phyloP scores from a whole-genome alignment of 2,888 invertebrate species.

The Orchesella flavescens region DNA sequence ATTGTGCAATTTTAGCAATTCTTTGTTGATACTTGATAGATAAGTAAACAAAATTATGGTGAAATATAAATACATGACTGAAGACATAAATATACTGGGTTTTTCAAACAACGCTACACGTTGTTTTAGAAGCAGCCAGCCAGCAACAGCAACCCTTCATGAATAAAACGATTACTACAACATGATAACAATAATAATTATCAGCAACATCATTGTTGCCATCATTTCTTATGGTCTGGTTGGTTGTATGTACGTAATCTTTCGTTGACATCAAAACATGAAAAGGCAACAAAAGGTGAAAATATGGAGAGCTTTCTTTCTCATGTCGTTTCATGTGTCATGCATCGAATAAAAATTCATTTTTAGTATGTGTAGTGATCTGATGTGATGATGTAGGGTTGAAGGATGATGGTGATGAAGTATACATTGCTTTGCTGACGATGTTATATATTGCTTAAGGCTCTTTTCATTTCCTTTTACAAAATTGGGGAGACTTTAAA shows the following conservation, averaged over 20 bases:
- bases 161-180: not conserved
- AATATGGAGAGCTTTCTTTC: constrained; percentile 22
- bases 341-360: not conserved
- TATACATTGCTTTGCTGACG: not conserved
- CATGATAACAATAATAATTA: not conserved
- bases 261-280: constrained; percentile 8
- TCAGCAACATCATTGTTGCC: not conserved
- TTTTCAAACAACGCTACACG: too few species aligned
- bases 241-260: not conserved
- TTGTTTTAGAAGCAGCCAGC: too few species aligned
- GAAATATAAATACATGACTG: too few species aligned
- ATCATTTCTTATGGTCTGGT: too few species aligned
- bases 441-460: not conserved
- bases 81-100: too few species aligned
- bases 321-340: constrained; percentile 21
- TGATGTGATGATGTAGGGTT: not conserved
- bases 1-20: too few species aligned
- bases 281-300: constrained; percentile 25
- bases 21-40: too few species aligned
- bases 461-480: constrained; percentile 16
- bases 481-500: constrained; percentile 10
- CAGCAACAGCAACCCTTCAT: not conserved
- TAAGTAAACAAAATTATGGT: too few species aligned
- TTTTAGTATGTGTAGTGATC: not conserved
- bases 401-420: not conserved